A percentile compares a stretch with the other conserved stretches of the same genome.
These are phyloP conservation scores for Fistularia tabacaria DNA, from an alignment of 2,797 vertebrate species.

Conservation along the genomic window DNA sequence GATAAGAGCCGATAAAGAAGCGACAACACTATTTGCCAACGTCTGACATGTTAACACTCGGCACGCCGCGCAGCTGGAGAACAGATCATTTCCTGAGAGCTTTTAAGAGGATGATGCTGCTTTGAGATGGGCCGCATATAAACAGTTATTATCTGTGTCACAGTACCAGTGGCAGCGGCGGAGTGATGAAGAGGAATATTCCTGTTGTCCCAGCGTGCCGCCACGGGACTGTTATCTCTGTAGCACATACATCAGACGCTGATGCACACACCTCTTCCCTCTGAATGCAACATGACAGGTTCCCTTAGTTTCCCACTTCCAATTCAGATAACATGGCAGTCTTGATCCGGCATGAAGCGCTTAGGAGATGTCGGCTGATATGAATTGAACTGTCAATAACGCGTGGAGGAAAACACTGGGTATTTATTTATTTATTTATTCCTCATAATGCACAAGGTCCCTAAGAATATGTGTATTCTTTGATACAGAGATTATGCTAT, in stretches of 20 bases:
- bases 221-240: slow-evolving; percentile 67
- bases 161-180: slow-evolving; percentile 42
- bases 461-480: slow-evolving; percentile 56
- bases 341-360: slow-evolving; percentile 60
- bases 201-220: slow-evolving; percentile 43
- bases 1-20: slow-evolving; percentile 19
- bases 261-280: slow-evolving; percentile 60
- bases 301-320: slow-evolving; percentile 67
- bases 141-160: slow-evolving; percentile 65
- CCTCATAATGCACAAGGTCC: slow-evolving; percentile 39
- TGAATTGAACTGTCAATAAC: slow-evolving; percentile 73
- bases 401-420: slow-evolving; percentile 33
- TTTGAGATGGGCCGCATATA: slow-evolving; percentile 48
- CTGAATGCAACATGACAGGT: slow-evolving; percentile 71
- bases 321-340: slow-evolving; percentile 60
- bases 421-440: slow-evolving; percentile 23
- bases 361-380: slow-evolving; percentile 70
- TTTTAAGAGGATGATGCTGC: slow-evolving; percentile 45
- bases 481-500: slow-evolving; percentile 66
- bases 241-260: slow-evolving; percentile 62
- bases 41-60: slow-evolving; percentile 39
- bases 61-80: slow-evolving; percentile 11
- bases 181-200: slow-evolving; percentile 63
- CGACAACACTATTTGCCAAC: slow-evolving; percentile 32
- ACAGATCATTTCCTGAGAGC: slow-evolving; percentile 41